A percentile compares a stretch with the other conserved stretches of the same genome.
Evolutionary conservation across 2,888 invertebrate genomes (phyloP).

Genomic region (Cinara cedri): DNA sequence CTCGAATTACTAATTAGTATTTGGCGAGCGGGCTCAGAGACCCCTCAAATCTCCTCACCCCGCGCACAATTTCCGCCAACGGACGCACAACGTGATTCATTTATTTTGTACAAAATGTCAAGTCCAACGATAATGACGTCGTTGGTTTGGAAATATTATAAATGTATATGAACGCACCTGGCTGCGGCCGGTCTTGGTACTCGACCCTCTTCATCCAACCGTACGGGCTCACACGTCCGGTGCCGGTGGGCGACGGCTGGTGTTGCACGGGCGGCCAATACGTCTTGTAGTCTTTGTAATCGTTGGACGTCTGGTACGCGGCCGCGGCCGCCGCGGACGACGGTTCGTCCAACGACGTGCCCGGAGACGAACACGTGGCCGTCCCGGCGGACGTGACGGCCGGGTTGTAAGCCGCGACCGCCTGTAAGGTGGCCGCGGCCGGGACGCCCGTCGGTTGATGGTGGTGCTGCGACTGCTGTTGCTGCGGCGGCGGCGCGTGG

Average conservation of each 20-base stretch:
- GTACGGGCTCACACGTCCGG: conserved; percentile 45
- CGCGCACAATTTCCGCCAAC: no score
- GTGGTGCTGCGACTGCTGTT: not conserved
- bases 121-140: no score
- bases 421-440: conserved; percentile 28
- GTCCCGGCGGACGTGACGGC: conserved; percentile 10
- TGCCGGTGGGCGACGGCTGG: conserved; percentile 47
- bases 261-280: conserved; percentile 52
- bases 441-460: conserved; percentile 27
- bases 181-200: conserved; percentile 53
- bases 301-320: conserved; percentile 43
- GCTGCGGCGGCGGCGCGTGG: conserved; percentile 26
- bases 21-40: no score
- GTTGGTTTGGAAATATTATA: no score
- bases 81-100: no score
- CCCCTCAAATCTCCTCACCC: no score
- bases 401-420: conserved; percentile 43
- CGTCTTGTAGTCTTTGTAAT: conserved; percentile 53
- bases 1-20: no score
- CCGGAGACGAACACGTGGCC: conserved; percentile 51
- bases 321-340: conserved; percentile 27
- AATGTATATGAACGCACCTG: conserved; percentile 29
- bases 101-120: no score
- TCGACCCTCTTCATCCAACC: conserved; percentile 55
- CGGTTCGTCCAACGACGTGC: conserved; percentile 51